phyloP scores from a whole-genome alignment of 2,797 vertebrate genomes.

The Falco biarmicus region DNA sequence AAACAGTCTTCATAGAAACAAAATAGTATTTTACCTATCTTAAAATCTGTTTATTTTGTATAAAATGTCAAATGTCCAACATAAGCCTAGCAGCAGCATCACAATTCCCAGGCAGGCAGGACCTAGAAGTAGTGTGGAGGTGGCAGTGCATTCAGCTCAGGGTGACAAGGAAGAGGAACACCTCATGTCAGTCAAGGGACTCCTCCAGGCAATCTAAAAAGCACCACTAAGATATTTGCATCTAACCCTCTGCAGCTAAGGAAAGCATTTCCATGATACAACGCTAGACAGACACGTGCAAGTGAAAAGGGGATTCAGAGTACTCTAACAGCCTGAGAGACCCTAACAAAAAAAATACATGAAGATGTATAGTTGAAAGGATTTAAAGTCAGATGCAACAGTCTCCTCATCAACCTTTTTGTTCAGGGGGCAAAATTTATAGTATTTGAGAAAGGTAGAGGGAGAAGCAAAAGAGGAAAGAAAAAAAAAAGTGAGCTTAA shows the following conservation, averaged over 20 bases:
- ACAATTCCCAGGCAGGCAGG: not conserved
- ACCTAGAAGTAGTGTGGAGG: not conserved
- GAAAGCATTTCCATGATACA: not conserved
- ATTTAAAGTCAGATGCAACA: not conserved
- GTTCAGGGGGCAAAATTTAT: not conserved
- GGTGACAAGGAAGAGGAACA: not conserved
- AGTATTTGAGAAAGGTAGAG: not conserved
- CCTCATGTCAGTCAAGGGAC: slow-evolving; percentile 26
- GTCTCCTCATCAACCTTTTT: not conserved
- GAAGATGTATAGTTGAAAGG: not conserved
- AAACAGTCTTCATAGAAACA: not conserved
- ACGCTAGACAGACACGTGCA: not conserved
- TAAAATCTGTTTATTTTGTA: not conserved
- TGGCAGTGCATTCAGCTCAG: not conserved
- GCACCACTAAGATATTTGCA: not conserved
- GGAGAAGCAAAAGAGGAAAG: accelerated
- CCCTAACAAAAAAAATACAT: not conserved
- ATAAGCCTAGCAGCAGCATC: not conserved
- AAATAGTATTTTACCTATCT: not conserved
- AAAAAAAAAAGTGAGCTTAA: not conserved
- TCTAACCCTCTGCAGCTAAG: not conserved
- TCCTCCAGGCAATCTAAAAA: slow-evolving; percentile 40
- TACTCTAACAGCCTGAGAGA: not conserved
- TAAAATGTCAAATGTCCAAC: slow-evolving; percentile 17
- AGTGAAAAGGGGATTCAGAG: not conserved